A percentile compares a stretch with the other conserved stretches of the same genome.
phyloP scores from a whole-genome alignment of 1,140 invertebrate genomes.

The Chironomus striatipennis region DNA sequence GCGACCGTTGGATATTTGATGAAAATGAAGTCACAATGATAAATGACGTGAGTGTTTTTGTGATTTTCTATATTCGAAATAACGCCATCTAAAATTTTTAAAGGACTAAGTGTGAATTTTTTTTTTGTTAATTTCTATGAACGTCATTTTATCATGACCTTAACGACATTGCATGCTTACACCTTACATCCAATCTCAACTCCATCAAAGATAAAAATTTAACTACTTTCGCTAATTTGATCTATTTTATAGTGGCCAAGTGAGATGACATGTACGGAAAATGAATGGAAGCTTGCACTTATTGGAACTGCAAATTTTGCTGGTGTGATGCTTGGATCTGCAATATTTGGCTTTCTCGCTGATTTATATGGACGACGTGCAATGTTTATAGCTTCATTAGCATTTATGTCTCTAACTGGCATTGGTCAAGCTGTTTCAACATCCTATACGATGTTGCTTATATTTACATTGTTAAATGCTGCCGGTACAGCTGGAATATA shows the following conservation, averaged over 20 bases:
- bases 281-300: constrained; percentile 52
- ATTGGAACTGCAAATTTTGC: constrained; percentile 53
- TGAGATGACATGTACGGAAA: constrained; percentile 46
- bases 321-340: constrained; percentile 49
- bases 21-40: constrained; percentile 46
- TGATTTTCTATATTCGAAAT: no score
- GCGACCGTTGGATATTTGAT: constrained; percentile 45
- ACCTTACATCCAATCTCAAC: no score
- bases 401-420: constrained; percentile 48
- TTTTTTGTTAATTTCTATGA: no score
- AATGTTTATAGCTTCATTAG: constrained; percentile 45
- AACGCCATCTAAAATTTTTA: no score
- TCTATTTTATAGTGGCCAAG: constrained; percentile 42
- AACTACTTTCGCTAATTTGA: no score
- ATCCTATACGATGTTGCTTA: constrained; percentile 46
- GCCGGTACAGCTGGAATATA: constrained; percentile 53
- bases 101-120: no score
- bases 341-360: constrained; percentile 41
- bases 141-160: no score
- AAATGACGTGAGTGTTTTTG: constrained; percentile 41
- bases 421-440: constrained; percentile 45
- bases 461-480: constrained; percentile 50
- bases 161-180: no score
- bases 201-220: no score
- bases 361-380: constrained; percentile 48